phyloP scores from a whole-genome alignment of 2,113 vertebrate genomes.

The Sialia sialis region DNA sequence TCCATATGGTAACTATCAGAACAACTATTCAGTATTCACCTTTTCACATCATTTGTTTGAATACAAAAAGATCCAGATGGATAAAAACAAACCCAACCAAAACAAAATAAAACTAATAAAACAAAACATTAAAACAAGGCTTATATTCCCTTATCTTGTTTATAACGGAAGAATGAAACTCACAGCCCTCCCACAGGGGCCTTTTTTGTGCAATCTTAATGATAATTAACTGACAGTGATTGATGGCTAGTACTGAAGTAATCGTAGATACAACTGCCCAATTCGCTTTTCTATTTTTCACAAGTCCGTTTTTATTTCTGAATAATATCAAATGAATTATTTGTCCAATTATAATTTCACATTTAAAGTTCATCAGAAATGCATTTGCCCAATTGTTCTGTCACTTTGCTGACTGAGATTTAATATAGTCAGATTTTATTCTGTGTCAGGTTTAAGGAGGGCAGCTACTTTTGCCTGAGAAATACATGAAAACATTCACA shows the following conservation, averaged over 20 bases:
- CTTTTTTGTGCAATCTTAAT: slow-evolving; percentile 37
- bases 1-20: not conserved
- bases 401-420: not conserved
- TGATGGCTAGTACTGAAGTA: slow-evolving; percentile 27
- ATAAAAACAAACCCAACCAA: not conserved
- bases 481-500: not conserved
- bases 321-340: not conserved
- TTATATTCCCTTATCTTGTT: not conserved
- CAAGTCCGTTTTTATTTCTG: not conserved
- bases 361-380: not conserved
- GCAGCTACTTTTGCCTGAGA: not conserved
- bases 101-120: not conserved
- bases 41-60: not conserved
- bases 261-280: not conserved
- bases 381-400: not conserved
- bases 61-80: not conserved
- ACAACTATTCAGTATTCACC: not conserved
- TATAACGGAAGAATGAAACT: not conserved
- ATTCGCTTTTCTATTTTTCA: not conserved
- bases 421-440: not conserved
- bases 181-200: slow-evolving; percentile 29
- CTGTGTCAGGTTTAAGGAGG: not conserved
- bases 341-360: not conserved
- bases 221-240: slow-evolving; percentile 70
- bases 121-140: not conserved